Evolutionary conservation across 2,113 vertebrate species (phyloP), one percentile per base, ranked within the genome.

Genomic region (Morphnarchus princeps): DNA sequence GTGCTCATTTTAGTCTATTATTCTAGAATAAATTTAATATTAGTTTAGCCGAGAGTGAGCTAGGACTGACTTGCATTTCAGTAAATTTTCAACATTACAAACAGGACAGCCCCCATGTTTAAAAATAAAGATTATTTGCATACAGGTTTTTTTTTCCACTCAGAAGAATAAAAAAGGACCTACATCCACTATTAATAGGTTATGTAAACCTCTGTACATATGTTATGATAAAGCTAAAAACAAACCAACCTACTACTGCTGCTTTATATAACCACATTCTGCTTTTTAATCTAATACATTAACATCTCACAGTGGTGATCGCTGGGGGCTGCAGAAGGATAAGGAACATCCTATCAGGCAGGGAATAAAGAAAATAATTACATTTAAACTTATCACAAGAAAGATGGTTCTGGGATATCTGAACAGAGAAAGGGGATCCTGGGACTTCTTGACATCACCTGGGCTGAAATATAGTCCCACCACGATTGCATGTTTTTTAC

Each of bases 131-230:
- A 17, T 42, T 67, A 66, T 52, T 83, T 19, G 3, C 47, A 63
- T 20, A 17, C 3, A 80, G 25, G 14, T 3, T 3, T 15, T 3
- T 3, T 42, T 55, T 15, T 0, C 17, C 15, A 25, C 28, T 38
- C 14, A 19, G 38, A 70, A 24, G 25, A 54, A 54, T 15, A 28
- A 57, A 71, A 71, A 88, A 67, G 6, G 15, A 45, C 11, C 57
- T 40, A 12, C 6, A 32, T 17, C 20, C 50, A 34, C 31, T n/a
- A 26, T 36, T 66, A 47, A 32, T 2, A 70, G 28, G 24, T 31
- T 29, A 43, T 6, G 8, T 6, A 59, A 85, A 65, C 10, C n/a
- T 65, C 8, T 25, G 10, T 15, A 11, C 14, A 13, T 25, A 42
- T 16, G 12, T 40, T 32, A 58, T 4, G 45, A 24, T 26, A 73